phyloP scores from a whole-genome alignment of 2,888 invertebrate genomes.

The Lutraria lutraria region DNA sequence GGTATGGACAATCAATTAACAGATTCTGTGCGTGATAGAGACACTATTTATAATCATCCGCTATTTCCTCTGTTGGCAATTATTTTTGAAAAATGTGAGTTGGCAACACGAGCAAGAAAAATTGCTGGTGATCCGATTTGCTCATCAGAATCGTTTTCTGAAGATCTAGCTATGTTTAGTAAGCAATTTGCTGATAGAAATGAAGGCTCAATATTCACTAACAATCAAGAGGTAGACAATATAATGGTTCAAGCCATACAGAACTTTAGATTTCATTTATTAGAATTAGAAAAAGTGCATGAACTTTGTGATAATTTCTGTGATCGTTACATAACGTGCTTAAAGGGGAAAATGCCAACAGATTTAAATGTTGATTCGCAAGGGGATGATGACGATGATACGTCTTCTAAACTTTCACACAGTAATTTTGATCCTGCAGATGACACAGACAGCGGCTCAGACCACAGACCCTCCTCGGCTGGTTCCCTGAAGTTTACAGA shows the following conservation, averaged over 20 bases:
- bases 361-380: conserved; percentile 68
- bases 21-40: conserved; percentile 65
- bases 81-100: conserved; percentile 71
- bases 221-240: conserved; percentile 69
- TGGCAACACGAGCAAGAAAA: conserved; percentile 68
- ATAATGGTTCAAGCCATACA: conserved; percentile 71
- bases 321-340: conserved; percentile 71
- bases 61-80: conserved; percentile 69
- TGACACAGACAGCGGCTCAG: conserved; percentile 71
- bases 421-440: conserved; percentile 74
- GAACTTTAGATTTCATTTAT: conserved; percentile 70
- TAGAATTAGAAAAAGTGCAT: conserved; percentile 73
- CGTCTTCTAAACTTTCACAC: conserved; percentile 68
- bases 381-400: conserved; percentile 64
- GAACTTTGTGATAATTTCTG: conserved; percentile 74
- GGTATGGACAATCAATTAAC: conserved; percentile 62
- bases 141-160: conserved; percentile 69
- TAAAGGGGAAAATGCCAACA: conserved; percentile 73
- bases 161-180: conserved; percentile 67
- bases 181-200: conserved; percentile 62
- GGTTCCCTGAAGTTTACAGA: conserved; percentile 60
- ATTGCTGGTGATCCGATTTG: conserved; percentile 68
- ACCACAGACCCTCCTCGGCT: conserved; percentile 67
- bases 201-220: conserved; percentile 67
- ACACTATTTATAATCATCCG: conserved; percentile 64